phyloP scores from a whole-genome alignment of 1,140 invertebrate species.

The Drosophila bocqueti region DNA sequence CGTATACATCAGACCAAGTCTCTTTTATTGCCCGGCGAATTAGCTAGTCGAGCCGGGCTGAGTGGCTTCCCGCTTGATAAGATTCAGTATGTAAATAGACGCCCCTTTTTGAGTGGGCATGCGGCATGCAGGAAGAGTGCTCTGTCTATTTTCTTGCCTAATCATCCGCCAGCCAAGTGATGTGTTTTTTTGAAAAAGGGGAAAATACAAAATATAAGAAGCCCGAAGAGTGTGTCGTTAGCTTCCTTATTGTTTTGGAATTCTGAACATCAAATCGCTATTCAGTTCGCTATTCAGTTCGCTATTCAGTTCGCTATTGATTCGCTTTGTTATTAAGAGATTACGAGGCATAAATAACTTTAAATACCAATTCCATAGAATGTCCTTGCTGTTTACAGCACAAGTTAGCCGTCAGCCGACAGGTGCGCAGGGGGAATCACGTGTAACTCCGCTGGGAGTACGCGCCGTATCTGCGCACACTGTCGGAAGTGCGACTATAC shows the following conservation, averaged over 20 bases:
- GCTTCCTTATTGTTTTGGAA: slow-evolving; percentile 7
- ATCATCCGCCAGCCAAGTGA: neutral
- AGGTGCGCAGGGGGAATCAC: too few species aligned
- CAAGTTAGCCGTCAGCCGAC: too few species aligned
- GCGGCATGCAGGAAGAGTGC: slow-evolving; percentile 12
- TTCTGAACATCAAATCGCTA: neutral
- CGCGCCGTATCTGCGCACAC: too few species aligned
- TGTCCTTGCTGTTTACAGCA: neutral
- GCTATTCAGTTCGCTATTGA: too few species aligned
- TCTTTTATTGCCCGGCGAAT: slow-evolving; percentile 41
- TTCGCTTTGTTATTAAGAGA: neutral
- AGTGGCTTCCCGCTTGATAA: slow-evolving; percentile 41
- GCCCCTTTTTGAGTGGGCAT: slow-evolving; percentile 4
- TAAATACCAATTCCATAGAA: too few species aligned
- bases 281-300: neutral
- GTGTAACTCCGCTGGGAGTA: too few species aligned
- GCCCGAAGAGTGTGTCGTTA: neutral
- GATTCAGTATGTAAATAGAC: slow-evolving; percentile 59
- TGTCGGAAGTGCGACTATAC: too few species aligned
- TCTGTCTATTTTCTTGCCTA: slow-evolving; percentile 9
- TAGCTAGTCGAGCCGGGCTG: slow-evolving; percentile 25
- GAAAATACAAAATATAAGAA: neutral
- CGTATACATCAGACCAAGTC: neutral
- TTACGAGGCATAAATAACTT: neutral
- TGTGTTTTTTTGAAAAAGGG: neutral